A percentile compares a stretch with the other conserved stretches of the same genome.
Evolutionary conservation across 2,888 invertebrate genomes (phyloP).

Genomic region (Xestia xanthographa): DNA sequence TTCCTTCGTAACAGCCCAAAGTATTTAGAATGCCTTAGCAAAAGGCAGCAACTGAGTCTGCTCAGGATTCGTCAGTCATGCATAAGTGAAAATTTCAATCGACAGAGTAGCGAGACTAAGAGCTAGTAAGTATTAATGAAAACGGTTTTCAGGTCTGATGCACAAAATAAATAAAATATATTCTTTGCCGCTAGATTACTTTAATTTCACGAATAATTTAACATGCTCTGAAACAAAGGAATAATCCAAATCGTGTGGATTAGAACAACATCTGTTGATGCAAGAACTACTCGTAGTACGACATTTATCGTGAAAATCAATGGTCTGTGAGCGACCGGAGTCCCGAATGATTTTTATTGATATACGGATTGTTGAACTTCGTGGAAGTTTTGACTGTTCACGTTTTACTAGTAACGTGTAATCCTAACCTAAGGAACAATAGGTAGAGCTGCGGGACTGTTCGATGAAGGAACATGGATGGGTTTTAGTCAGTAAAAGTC

Average conservation of each 20-base stretch:
- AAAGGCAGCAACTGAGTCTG: neutral
- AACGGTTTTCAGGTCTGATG: constrained; percentile 39
- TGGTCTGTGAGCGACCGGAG: constrained; percentile 55
- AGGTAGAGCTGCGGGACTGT: too few relatives aligned
- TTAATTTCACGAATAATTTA: constrained; percentile 60
- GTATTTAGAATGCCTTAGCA: neutral
- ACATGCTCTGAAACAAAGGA: constrained; percentile 45
- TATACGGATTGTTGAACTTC: constrained; percentile 57
- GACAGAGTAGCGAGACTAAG: constrained; percentile 1
- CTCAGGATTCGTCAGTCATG: neutral
- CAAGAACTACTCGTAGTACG: constrained; percentile 50
- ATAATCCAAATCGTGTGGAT: constrained; percentile 43
- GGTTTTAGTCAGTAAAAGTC: too few relatives aligned
- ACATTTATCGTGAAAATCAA: constrained; percentile 70
- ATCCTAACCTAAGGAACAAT: neutral
- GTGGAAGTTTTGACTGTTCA: constrained; percentile 51
- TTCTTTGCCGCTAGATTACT: constrained; percentile 11
- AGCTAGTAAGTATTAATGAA: neutral
- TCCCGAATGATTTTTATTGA: constrained; percentile 56
- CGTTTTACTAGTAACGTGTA: constrained; percentile 17
- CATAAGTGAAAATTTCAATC: neutral
- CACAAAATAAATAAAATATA: constrained; percentile 46
- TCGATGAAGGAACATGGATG: too few relatives aligned
- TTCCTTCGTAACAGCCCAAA: neutral
- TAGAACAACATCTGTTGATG: constrained; percentile 54